These are phyloP conservation scores for Cactoblastis cactorum DNA, from an alignment of 2,888 invertebrate species.

Conservation along the genomic window DNA sequence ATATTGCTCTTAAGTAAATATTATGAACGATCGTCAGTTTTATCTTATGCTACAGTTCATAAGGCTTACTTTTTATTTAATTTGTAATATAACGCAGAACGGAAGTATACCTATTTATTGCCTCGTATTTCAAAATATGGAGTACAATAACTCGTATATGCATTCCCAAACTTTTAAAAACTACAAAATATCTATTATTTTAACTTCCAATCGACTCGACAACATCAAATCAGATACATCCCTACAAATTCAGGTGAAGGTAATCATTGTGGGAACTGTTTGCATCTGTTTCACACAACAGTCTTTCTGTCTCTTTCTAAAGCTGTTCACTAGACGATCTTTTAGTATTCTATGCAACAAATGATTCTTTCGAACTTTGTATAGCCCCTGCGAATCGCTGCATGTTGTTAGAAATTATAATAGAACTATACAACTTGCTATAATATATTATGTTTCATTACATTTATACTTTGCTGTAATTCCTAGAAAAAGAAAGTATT, in stretches of 20 bases:
- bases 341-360: slow-evolving; percentile 36
- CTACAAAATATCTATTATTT: not conserved
- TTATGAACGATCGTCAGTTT: no score
- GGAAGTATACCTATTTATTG: no score
- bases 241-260: slow-evolving; percentile 60
- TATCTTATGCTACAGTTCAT: no score
- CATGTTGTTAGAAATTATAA: slow-evolving; percentile 13
- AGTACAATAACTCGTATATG: no score
- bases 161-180: no score
- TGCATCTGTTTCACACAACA: slow-evolving; percentile 52
- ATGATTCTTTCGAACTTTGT: slow-evolving; percentile 31
- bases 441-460: not conserved
- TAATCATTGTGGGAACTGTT: slow-evolving; percentile 76
- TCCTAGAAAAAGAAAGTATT: not conserved
- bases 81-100: no score
- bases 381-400: slow-evolving; percentile 14
- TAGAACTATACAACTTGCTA: slow-evolving; percentile 1
- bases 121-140: no score
- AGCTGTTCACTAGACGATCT: slow-evolving; percentile 56
- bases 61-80: no score
- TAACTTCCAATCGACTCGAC: not conserved
- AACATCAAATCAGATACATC: slow-evolving; percentile 16
- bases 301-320: slow-evolving; percentile 51
- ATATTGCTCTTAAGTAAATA: no score
- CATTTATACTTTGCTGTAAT: not conserved